Evolutionary conservation across 2,888 invertebrate species (phyloP).

Genomic region (Loripinus fragilis): DNA sequence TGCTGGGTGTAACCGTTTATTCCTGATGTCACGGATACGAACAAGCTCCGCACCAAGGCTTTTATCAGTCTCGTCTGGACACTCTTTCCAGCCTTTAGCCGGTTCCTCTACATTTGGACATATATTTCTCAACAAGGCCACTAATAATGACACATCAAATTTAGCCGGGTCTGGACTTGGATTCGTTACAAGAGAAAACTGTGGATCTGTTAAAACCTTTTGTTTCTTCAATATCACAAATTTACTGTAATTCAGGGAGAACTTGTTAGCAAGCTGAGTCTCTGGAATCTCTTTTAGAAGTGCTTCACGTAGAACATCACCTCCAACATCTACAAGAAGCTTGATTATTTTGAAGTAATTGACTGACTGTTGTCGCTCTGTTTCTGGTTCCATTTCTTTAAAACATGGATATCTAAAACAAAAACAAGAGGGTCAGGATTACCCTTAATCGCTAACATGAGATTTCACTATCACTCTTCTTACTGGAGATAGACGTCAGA

Average conservation of each 20-base stretch:
- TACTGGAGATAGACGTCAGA: no score
- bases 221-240: neutral
- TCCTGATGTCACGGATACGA: neutral
- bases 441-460: no score
- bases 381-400: neutral
- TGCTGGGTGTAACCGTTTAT: neutral
- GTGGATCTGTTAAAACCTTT: conserved; percentile 11
- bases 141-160: conserved; percentile 30
- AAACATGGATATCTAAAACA: neutral
- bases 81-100: neutral
- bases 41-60: neutral
- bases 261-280: neutral
- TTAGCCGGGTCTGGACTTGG: conserved; percentile 11
- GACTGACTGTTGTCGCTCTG: neutral
- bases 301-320: neutral
- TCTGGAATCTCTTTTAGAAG: conserved; percentile 1
- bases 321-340: conserved; percentile 13
- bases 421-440: neutral
- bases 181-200: neutral
- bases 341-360: neutral
- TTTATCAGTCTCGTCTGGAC: neutral
- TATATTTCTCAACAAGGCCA: conserved; percentile 22
- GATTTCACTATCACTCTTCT: no score
- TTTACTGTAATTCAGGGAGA: neutral
- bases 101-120: conserved; percentile 13